Evolutionary conservation across 2,888 invertebrate species (phyloP), one percentile per base, ranked within the genome.

Genomic region (Rotaria sp.): DNA sequence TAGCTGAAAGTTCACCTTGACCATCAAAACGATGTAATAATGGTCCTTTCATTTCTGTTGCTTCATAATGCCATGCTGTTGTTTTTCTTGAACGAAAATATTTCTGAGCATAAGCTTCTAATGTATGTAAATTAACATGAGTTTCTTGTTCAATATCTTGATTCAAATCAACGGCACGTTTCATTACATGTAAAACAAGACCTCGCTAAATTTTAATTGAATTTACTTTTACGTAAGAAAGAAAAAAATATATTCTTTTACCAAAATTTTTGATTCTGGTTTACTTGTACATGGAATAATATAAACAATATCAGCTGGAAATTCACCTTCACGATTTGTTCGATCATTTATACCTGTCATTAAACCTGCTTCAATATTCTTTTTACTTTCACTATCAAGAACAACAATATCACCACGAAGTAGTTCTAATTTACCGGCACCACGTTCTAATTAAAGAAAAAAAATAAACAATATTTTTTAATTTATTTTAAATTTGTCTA

Each of bases 361-460:
- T 5, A 80, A 0, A 21, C 80, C 80, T 80, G 80, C 7, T 80
- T 45, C 80, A 10, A 80, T 4, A 80, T 80, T 45, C 5, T 80
- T 80, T n/a, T 80, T 80, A 7, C 80, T 45, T 45, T 80, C 80
- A n/a, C 45, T 45, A 45, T 45, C 45, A 26, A 80, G 45, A n/a
- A 80, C n/a, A 41, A 80, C 15, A n/a, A 80, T 80, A 45, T 80
- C 80, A 24, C 80, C 80, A 80, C 80, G 80, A 15, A 80, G 45
- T 80, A 80, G 45, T 80, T 80, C 80, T 80, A 80, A 45, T 80
- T 80, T 80, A n/a, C 80, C 80, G 11, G 45, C 80, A 45, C 80
- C 80, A 8, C 80, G 80, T 80, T 80, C 80, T 80, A 80, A n/a
- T 45, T 0, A 45, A 45, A 41, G 24, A 24, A 24, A 75, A 35